Conservation (phyloP, 2,113 vertebrate species). For the Gasterosteus nipponicus region DNA sequence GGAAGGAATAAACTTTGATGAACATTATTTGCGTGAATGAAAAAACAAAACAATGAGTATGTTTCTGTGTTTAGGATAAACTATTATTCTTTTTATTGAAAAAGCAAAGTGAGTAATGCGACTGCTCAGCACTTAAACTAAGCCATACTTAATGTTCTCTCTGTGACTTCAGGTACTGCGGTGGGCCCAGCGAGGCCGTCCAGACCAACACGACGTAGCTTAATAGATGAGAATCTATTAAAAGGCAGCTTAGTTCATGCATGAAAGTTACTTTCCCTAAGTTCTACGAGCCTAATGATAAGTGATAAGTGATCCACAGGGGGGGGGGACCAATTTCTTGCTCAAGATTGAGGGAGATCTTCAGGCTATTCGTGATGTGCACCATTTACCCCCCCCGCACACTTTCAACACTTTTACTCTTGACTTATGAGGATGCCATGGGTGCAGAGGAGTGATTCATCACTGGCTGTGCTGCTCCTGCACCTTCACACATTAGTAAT, state of each 20-base stretch:
- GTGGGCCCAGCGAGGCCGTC: constrained; percentile 51
- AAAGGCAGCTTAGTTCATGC: constrained; percentile 68
- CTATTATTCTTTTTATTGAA: constrained; percentile 44
- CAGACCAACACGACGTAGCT: constrained; percentile 62
- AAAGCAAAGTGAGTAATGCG: constrained; percentile 62
- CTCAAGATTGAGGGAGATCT: constrained; percentile 82
- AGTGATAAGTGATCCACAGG: constrained; percentile 56
- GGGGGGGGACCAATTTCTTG: constrained; percentile 72
- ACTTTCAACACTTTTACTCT: constrained; percentile 80
- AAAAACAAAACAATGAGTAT: neutral
- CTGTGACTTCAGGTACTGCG: constrained; percentile 58
- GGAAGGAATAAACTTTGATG: constrained; percentile 33
- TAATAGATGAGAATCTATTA: constrained; percentile 55
- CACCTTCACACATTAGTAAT: constrained; percentile 85
- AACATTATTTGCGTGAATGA: constrained; percentile 19
- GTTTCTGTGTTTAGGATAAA: constrained; percentile 18
- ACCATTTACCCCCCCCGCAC: constrained; percentile 64
- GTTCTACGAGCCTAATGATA: constrained; percentile 64
- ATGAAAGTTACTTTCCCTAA: constrained; percentile 76
- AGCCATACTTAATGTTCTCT: constrained; percentile 51
- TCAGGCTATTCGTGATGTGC: constrained; percentile 72
- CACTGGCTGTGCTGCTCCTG: constrained; percentile 78
- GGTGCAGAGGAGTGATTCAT: constrained; percentile 83
- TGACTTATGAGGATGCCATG: constrained; percentile 86
- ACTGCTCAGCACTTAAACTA: constrained; percentile 3